Evolutionary conservation across 1,140 invertebrate genomes (phyloP).

Genomic region (Drosophila serrata): DNA sequence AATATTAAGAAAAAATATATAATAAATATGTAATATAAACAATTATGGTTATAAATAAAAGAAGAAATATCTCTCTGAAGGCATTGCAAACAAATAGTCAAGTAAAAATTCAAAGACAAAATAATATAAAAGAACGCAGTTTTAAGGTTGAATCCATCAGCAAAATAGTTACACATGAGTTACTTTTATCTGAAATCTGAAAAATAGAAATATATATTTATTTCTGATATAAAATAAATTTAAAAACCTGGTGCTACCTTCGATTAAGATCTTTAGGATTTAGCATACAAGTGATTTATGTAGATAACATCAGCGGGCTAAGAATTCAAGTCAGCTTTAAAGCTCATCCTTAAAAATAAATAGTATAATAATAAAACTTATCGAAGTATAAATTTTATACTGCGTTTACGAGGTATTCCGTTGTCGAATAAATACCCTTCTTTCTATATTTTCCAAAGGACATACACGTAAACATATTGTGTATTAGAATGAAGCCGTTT

Average conservation of each 20-base stretch:
- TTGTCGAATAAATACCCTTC: not conserved
- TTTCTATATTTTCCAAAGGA: not conserved
- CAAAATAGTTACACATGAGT: not conserved
- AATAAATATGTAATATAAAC: not conserved
- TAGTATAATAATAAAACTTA: not conserved
- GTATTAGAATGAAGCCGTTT: constrained; percentile 38
- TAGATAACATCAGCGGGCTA: not conserved
- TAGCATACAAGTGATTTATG: no score
- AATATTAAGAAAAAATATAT: not conserved
- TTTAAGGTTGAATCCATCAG: not conserved
- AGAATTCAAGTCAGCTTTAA: not conserved
- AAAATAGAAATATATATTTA: no score
- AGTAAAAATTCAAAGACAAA: not conserved
- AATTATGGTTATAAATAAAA: not conserved
- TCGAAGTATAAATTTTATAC: not conserved
- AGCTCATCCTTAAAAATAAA: not conserved
- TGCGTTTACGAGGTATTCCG: not conserved
- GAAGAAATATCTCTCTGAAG: not conserved
- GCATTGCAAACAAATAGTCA: not conserved
- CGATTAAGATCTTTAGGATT: no score
- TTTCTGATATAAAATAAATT: no score
- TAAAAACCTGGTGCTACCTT: no score
- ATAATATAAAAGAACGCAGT: not conserved
- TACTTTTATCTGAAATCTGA: no score
- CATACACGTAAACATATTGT: constrained; percentile 45